Conservation (phyloP, 2,113 vertebrate genomes). For the Lagopus muta region DNA sequence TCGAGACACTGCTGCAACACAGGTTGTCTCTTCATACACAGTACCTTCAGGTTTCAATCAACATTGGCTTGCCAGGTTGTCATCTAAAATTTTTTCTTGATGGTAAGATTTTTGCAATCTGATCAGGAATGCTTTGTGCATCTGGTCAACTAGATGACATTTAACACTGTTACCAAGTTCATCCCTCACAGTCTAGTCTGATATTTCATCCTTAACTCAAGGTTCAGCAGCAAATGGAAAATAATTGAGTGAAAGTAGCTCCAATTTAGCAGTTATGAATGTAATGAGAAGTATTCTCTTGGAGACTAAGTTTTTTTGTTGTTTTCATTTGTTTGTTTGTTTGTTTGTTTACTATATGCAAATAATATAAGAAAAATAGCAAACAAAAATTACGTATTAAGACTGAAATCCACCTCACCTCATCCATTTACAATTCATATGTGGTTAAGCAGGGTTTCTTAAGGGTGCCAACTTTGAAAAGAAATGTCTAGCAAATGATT, state of each 20-base stretch:
- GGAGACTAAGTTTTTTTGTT: not conserved
- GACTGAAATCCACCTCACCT: not conserved
- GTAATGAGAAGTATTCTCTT: not conserved
- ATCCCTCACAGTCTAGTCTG: not conserved
- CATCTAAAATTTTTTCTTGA: not conserved
- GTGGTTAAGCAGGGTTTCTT: not conserved
- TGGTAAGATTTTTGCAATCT: not conserved
- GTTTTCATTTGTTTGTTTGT: not conserved
- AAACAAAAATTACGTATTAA: not conserved
- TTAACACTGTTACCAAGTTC: not conserved
- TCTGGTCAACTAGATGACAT: rapidly evolving
- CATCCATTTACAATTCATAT: not conserved
- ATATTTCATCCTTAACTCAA: not conserved
- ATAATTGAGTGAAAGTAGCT: not conserved
- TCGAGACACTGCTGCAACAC: not conserved
- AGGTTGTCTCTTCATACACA: not conserved
- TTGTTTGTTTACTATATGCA: not conserved
- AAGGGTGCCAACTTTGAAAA: not conserved
- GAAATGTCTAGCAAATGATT: not conserved
- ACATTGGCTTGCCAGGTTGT: not conserved
- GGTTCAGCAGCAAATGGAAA: not conserved
- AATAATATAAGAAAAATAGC: not conserved
- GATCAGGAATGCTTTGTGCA: rapidly evolving
- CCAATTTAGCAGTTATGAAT: not conserved
- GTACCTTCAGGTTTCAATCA: not conserved